phyloP scores from a whole-genome alignment of 2,113 vertebrate species.

The Hippocampus comes region DNA sequence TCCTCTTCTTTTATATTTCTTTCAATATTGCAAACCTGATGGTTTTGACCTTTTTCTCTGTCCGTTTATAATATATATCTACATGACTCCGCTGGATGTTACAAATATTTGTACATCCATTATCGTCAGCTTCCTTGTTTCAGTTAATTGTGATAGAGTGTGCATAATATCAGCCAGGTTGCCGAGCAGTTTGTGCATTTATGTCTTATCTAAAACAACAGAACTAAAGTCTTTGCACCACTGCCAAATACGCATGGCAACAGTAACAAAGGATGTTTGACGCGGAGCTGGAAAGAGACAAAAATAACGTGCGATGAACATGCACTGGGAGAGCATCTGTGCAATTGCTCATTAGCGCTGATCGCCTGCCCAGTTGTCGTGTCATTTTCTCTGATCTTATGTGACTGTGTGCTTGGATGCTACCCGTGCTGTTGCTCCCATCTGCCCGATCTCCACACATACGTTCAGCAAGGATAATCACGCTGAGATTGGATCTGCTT shows the following conservation, averaged over 20 bases:
- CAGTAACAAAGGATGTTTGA: slow-evolving; percentile 8
- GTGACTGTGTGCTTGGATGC: slow-evolving; percentile 30
- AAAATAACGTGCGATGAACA: not conserved
- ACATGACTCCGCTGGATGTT: too few species aligned
- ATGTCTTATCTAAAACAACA: not conserved
- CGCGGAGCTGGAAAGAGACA: slow-evolving; percentile 6
- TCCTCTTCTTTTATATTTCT: not conserved
- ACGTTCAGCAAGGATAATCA: not conserved
- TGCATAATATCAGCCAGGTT: too few species aligned
- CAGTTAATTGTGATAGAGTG: too few species aligned
- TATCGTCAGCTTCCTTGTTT: too few species aligned
- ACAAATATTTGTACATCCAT: too few species aligned
- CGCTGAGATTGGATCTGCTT: not conserved
- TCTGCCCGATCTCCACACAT: slow-evolving; percentile 35
- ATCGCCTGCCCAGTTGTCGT: slow-evolving; percentile 37
- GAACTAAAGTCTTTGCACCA: not conserved
- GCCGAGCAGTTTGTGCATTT: not conserved
- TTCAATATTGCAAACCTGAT: too few species aligned
- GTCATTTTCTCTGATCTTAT: slow-evolving; percentile 47
- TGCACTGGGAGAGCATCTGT: slow-evolving; percentile 42
- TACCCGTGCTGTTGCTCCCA: slow-evolving; percentile 31
- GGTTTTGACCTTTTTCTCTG: too few species aligned
- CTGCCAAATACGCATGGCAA: not conserved
- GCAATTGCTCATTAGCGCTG: slow-evolving; percentile 46
- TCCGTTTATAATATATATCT: too few species aligned